phyloP scores from a whole-genome alignment of 2,797 vertebrate species.

The Xenopus petersii region DNA sequence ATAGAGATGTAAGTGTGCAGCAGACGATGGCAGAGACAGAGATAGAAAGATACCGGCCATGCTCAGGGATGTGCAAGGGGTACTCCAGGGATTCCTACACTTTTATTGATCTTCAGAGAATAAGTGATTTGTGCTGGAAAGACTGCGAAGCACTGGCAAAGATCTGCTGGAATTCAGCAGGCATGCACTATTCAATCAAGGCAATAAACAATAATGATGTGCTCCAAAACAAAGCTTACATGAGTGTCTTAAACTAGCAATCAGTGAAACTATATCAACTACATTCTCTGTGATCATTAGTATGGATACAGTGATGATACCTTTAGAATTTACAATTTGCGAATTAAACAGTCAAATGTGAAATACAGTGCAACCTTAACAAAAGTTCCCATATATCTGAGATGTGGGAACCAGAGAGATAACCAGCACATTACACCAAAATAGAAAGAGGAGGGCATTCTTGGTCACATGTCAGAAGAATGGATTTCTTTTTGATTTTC shows the following conservation, averaged over 20 bases:
- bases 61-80: not conserved
- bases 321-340: not conserved
- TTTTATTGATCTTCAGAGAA: not conserved
- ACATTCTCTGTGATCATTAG: constrained; percentile 32
- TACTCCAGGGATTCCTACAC: not conserved
- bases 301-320: not conserved
- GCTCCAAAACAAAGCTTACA: constrained; percentile 12
- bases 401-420: too few relatives aligned
- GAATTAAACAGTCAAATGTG: not conserved
- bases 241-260: constrained; percentile 5
- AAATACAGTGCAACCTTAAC: too few relatives aligned
- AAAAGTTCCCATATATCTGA: too few relatives aligned
- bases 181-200: not conserved
- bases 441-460: too few relatives aligned
- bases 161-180: not conserved
- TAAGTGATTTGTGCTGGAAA: not conserved
- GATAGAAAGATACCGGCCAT: not conserved
- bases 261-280: constrained; percentile 10
- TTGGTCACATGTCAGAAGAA: too few relatives aligned
- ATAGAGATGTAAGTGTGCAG: constrained; percentile 5
- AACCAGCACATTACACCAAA: too few relatives aligned
- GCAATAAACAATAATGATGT: constrained; percentile 3
- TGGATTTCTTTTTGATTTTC: too few relatives aligned
- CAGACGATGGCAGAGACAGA: not conserved
- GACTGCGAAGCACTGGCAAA: not conserved